Evolutionary conservation across 2,113 vertebrate genomes (phyloP).

Genomic region (Hystrix brachyura): DNA sequence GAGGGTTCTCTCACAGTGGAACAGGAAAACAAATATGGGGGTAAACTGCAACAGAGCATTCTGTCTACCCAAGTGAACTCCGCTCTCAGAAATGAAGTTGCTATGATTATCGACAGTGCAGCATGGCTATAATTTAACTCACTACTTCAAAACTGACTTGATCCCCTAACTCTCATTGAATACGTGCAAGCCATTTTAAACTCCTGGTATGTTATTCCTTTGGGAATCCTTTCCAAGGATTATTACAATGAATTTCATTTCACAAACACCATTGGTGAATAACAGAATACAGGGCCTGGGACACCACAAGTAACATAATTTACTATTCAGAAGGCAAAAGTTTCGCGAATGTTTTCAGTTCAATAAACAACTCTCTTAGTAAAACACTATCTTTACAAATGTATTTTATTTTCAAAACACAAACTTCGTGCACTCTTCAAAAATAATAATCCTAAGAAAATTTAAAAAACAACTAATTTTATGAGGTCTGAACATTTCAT

Average conservation of each 20-base stretch:
- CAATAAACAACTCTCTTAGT: not conserved
- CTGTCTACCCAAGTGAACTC: not conserved
- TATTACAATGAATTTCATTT: slow-evolving; percentile 11
- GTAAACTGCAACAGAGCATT: not conserved
- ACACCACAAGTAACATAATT: not conserved
- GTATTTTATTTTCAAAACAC: slow-evolving; percentile 16
- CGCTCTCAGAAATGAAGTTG: not conserved
- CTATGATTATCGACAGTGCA: not conserved
- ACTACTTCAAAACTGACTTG: not conserved
- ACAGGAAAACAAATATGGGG: not conserved
- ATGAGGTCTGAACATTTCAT: not conserved
- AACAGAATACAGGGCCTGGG: not conserved
- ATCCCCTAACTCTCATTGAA: not conserved
- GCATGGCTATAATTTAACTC: not conserved
- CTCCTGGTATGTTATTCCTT: not conserved
- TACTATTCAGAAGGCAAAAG: slow-evolving; percentile 17
- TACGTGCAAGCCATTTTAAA: slow-evolving; percentile 30
- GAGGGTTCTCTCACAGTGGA: not conserved
- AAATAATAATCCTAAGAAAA: not conserved
- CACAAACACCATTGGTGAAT: not conserved
- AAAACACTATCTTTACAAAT: not conserved
- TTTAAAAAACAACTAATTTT: slow-evolving; percentile 23
- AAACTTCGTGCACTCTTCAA: not conserved
- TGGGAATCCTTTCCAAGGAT: not conserved
- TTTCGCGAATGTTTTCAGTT: slow-evolving; percentile 11